Percentiles rank a stretch among this genome's conserved stretches.
Evolutionary conservation across 64 coral and sea anemone species (phyloP).

Genomic region (Stichodactyla mertensii): DNA sequence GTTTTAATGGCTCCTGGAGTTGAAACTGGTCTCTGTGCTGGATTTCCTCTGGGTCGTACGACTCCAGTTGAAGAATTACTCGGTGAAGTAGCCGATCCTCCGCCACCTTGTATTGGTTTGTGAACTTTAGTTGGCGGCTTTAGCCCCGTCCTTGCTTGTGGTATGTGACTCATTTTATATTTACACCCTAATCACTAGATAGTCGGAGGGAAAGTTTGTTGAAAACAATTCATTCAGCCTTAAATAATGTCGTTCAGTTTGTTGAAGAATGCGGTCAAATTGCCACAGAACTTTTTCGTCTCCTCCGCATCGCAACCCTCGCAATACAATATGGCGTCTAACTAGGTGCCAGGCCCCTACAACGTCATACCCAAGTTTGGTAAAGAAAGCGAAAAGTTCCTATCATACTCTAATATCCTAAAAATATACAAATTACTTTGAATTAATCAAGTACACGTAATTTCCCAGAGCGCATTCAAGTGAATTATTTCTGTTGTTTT

Average conservation of each 20-base stretch:
- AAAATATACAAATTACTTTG: neutral
- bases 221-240: neutral
- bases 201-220: neutral
- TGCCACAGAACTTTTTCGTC: neutral
- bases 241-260: neutral
- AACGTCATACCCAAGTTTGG: constrained; percentile 20
- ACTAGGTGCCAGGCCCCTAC: neutral
- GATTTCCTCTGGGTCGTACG: constrained; percentile 56
- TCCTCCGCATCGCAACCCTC: neutral
- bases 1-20: constrained; percentile 33
- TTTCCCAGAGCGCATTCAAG: no score
- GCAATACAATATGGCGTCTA: constrained; percentile 66
- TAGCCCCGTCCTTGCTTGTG: constrained; percentile 51
- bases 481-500: no score
- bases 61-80: constrained; percentile 2
- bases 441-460: neutral
- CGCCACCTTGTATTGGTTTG: constrained; percentile 82
- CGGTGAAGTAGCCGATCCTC: constrained; percentile 25
- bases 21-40: constrained; percentile 42
- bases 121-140: constrained; percentile 76
- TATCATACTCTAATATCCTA: no score
- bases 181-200: constrained; percentile 4
- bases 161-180: constrained; percentile 83
- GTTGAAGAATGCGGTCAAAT: constrained; percentile 38
- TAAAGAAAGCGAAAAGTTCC: no score